A percentile compares a stretch with the other conserved stretches of the same genome.
Evolutionary conservation across 2,797 vertebrate genomes (phyloP).

Genomic region (Euthynnus affinis): DNA sequence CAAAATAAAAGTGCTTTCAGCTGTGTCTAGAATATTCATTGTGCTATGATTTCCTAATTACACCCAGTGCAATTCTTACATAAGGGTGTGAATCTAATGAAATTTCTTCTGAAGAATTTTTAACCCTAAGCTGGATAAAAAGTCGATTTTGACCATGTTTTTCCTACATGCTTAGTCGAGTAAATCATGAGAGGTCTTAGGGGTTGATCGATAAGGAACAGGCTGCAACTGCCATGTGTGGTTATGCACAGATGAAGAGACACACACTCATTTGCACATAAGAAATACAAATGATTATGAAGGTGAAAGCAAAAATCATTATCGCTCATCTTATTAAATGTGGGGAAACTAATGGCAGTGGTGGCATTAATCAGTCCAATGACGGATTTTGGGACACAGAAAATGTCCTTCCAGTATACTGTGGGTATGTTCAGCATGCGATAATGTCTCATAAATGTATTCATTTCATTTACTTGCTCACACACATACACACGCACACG

Average conservation of each 20-base stretch:
- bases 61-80: constrained; percentile 40
- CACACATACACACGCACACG: not conserved
- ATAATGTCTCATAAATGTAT: constrained; percentile 9
- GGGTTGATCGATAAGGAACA: constrained; percentile 56
- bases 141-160: constrained; percentile 19
- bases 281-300: constrained; percentile 19
- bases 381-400: constrained; percentile 36
- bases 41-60: constrained; percentile 71
- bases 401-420: constrained; percentile 7
- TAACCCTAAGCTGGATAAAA: constrained; percentile 33
- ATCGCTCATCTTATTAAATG: constrained; percentile 52
- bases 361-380: constrained; percentile 27
- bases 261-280: constrained; percentile 19
- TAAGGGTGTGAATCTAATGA: constrained; percentile 51
- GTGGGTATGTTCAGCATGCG: not conserved
- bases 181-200: constrained; percentile 36
- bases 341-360: constrained; percentile 29
- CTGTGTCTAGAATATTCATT: constrained; percentile 60
- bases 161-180: constrained; percentile 15
- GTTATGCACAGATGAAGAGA: constrained; percentile 44
- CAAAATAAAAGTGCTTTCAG: constrained; percentile 54
- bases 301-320: constrained; percentile 33
- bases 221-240: constrained; percentile 46
- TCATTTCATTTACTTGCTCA: constrained; percentile 22
- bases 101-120: constrained; percentile 38